These are phyloP conservation scores for Electrophaes corylata DNA, from an alignment of 2,888 invertebrate genomes.

Conservation along the genomic window DNA sequence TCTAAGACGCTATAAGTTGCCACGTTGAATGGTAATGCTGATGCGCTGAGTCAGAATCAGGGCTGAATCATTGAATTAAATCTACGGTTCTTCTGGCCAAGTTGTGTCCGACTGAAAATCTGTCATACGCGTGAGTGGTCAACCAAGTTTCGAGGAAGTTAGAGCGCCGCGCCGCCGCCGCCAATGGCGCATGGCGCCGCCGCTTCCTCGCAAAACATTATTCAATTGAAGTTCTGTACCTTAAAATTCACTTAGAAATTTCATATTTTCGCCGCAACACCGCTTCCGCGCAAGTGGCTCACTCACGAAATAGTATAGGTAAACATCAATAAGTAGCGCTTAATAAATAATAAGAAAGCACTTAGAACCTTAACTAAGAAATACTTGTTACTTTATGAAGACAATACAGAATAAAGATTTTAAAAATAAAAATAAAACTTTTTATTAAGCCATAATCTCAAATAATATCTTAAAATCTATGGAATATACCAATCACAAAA, in stretches of 20 bases:
- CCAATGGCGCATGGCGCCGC: no score
- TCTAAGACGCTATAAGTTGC: no score
- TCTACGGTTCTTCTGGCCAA: neutral
- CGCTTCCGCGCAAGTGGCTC: slow-evolving; percentile 28
- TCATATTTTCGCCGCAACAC: slow-evolving; percentile 38
- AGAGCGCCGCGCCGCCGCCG: no score
- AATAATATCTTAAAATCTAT: no score
- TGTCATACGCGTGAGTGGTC: slow-evolving; percentile 5
- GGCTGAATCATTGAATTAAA: neutral
- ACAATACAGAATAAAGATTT: neutral
- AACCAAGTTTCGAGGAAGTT: slow-evolving; percentile 8
- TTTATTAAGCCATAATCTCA: no score
- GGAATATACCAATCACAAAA: no score
- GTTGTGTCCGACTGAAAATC: slow-evolving; percentile 1
- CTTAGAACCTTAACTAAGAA: neutral
- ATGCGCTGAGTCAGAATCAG: no score
- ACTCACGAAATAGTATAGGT: slow-evolving; percentile 29
- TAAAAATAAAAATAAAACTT: no score
- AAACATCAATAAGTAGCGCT: slow-evolving; percentile 4
- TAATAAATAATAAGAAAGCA: slow-evolving; percentile 12
- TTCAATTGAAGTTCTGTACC: no score
- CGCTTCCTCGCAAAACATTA: neutral
- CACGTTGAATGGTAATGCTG: no score
- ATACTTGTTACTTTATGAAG: neutral
- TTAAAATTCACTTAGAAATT: slow-evolving; percentile 24